Evolutionary conservation across 1,140 invertebrate genomes (phyloP), one percentile per base, ranked within the genome.

Genomic region (Drosophila orosa): DNA sequence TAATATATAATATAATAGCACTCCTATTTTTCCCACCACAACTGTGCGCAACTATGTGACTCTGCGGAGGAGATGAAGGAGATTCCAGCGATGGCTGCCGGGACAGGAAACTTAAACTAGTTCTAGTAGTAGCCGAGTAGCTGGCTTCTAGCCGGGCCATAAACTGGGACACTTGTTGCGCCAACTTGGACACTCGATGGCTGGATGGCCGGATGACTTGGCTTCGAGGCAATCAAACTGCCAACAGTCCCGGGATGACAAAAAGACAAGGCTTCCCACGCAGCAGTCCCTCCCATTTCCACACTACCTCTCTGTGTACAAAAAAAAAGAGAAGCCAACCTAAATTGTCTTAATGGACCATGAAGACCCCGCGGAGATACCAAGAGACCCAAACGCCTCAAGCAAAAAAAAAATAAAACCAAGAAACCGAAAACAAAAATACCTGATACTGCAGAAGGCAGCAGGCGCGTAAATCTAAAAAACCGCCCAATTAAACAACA

Each of bases 271-370:
- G 37, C 84, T 89, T 84, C 84, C 84, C 84, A 87, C 84, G 84
- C 84, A 78, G 52, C 45, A 25, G 45, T 39, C 17, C 45, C 45
- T 68, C 61, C 65, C 65, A 40, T 68, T 33, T 31, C 44, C 29
- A n/a, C 10, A 24, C 24, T 44, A 37, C 45, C 58, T 27, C 42
- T 13, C 42, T 24, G 22, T 24, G 17, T 24, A 9, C 22, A 31
- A 24, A 6, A 15, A 54, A 74, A 75, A 75, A 59, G 39, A 76
- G 69, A 73, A 66, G 82, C 71, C 84, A 78, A 83, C 73, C 80
- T 78, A 89, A 89, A 87, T 89, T 80, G 84, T 84, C 80, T 87
- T 87, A 87, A 87, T 87, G 79, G 77, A 87, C 84, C 84, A 89
- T 89, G 84, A 87, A 87, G 80, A 76, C 12, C 68, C 68, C 66